phyloP scores from a whole-genome alignment of 2,113 vertebrate genomes.

The Oreotrochilus melanogaster region DNA sequence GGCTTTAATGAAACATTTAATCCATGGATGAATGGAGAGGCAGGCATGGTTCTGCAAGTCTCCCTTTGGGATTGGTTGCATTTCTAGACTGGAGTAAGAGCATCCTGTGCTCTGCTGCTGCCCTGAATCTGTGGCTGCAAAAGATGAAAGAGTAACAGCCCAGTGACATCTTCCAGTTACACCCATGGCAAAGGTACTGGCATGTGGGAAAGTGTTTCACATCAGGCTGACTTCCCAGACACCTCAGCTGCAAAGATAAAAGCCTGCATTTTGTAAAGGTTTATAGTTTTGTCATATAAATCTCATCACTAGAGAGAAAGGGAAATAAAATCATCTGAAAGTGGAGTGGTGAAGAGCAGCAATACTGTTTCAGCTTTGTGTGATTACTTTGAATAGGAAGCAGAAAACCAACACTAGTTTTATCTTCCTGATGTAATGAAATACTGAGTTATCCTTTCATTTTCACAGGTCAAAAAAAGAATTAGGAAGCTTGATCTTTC shows the following conservation, averaged over 20 bases:
- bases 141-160: background rate
- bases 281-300: background rate
- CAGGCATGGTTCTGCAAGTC: background rate
- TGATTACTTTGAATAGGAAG: background rate
- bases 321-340: background rate
- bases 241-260: background rate
- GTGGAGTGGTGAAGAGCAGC: background rate
- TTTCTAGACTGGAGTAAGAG: background rate
- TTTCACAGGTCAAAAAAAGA: background rate
- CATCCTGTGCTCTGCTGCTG: background rate
- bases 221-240: background rate
- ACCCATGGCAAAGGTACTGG: background rate
- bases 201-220: background rate
- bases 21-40: background rate
- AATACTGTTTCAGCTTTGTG: background rate
- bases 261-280: background rate
- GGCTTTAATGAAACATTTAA: background rate
- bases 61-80: background rate
- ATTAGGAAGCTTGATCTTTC: background rate
- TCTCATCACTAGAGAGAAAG: background rate
- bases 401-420: background rate
- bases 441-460: slow-evolving; percentile 1
- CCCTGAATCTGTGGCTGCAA: background rate
- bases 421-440: background rate
- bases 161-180: background rate